Base-by-base conservation (phyloP, 2,888 invertebrate genomes). In the Volucella bombylans region DNA sequence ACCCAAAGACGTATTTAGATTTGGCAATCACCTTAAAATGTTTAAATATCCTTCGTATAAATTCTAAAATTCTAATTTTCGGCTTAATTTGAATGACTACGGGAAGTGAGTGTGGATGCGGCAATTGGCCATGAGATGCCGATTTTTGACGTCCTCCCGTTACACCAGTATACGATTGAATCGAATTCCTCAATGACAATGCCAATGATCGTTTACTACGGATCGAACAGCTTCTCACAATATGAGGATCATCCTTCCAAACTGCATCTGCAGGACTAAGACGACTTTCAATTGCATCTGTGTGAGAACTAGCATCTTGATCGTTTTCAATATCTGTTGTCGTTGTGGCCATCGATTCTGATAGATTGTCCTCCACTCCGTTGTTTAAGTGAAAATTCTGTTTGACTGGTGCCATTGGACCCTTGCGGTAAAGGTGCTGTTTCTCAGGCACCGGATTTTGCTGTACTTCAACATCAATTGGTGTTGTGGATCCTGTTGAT, bases 271-370 rank as follows among this genome's bases (percentile, higher is more conserved):
- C 57, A 9, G 85, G 81, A 50, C 71, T 50, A 1, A 85, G 14
- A 1, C 52, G 74, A 54, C 10, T 71, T 8, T 80, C 83, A 11
- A 71, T 14, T 1, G 11, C 55, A 31, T 76, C 76, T 50, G 72
- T 77, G 18, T 52, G 80, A 1, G 55, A 62, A 59, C 76, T 81
- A 11, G 45, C 71, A 73, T 90, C 90, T 67, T 92, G 89, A 87
- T 89, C 91, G 89, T 87, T 90, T 89, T 82, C 91, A 77, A 86
- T 89, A 86, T 88, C 91, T 88, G 89, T 89, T 87, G 89, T 91
- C 89, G 89, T 90, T 87, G 87, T 91, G 76, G 89, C 90, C 89
- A 90, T 90, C 88, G 89, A 90, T 88, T 87, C 89, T 15, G 89
- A 88, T 10, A 88, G 87, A 78, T 87, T 89, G 81, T 90, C 90